phyloP scores from a whole-genome alignment of 2,797 vertebrate genomes.

The Falco naumanni region DNA sequence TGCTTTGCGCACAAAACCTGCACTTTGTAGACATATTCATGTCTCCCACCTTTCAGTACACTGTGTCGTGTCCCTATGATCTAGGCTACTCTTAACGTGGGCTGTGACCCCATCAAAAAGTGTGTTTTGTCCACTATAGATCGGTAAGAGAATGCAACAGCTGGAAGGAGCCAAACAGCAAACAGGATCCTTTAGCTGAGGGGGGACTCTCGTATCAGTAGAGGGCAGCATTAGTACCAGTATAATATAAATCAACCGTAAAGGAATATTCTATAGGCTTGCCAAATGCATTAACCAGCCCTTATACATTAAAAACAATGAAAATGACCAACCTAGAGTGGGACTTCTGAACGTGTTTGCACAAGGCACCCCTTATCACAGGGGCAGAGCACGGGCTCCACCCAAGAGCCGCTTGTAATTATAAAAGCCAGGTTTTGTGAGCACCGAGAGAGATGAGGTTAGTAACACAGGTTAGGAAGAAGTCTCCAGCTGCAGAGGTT shows the following conservation, averaged over 20 bases:
- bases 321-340: neutral
- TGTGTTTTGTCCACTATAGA: neutral
- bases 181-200: neutral
- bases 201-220: neutral
- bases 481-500: neutral
- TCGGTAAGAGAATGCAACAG: neutral
- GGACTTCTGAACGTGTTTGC: neutral
- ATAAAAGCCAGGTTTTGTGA: neutral
- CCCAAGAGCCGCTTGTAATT: neutral
- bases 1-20: neutral
- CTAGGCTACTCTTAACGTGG: neutral
- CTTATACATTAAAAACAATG: neutral
- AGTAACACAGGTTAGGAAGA: neutral
- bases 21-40: neutral
- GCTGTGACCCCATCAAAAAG: neutral
- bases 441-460: neutral
- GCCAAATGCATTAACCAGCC: neutral
- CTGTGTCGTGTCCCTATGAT: neutral
- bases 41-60: neutral
- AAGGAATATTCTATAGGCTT: neutral
- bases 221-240: neutral
- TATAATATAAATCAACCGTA: neutral
- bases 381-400: neutral
- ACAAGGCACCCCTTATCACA: neutral
- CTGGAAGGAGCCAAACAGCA: neutral